Base-by-base conservation (phyloP, 2,797 vertebrate species). In the Eupleurogrammus muticus region DNA sequence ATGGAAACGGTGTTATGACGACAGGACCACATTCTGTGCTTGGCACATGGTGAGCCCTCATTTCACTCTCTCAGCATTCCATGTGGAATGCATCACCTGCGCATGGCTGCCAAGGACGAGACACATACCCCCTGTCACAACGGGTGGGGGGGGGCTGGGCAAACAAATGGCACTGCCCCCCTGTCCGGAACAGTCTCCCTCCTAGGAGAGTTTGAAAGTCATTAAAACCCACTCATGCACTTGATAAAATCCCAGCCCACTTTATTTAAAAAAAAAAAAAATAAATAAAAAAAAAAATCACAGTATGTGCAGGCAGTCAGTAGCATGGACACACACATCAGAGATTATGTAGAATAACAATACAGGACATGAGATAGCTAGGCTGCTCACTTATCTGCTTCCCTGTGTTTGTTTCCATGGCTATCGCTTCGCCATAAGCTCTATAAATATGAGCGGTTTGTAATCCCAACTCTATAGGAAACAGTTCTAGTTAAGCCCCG, bases 61-160 rank as follows among this genome's bases (percentile, higher is more conserved):
- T 82, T 80, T 66, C 73, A 44, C 58, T 76, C 73, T 74, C 58
- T 60, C 66, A 38, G 78, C 85, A 89, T 92, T 92, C 87, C 89
- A 82, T 56, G 53, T 57, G 48, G 73, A 82, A 89, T 75, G 86
- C 66, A 89, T 92, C 85, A 92, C 87, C 79, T 84, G 80, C 58
- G 65, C 56, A 52, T 53, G 50, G 52, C 81, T 85, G 87, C 91
- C 89, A 90, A 92, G 85, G 78, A 83, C 83, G 47, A 88, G 66
- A 83, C 76, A 91, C 88, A 77, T 70, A 92, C 91, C 89, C 73
- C 66, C 79, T 84, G 85, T 88, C 86, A 84, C 70, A 69, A 77
- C 75, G 73, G 74, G 64, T 73, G 51, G 40, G 28, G 32, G 57
- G 50, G 32, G 40, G 23, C 73, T 73, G 13, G 28, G 70, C 63